Conservation (phyloP, 1,140 invertebrate species). For the Bombus impatiens region DNA sequence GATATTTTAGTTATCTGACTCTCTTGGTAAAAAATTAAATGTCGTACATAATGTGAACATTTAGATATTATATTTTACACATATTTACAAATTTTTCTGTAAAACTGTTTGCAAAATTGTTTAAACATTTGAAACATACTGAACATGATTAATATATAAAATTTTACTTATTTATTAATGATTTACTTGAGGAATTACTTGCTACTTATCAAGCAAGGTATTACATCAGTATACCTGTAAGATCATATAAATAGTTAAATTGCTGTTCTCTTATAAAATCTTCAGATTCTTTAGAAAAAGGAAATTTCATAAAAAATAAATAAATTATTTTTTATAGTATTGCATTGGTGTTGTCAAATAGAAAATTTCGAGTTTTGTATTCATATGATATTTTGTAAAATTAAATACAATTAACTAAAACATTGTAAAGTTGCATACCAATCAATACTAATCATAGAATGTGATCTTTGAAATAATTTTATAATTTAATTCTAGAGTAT, state of each 20-base stretch:
- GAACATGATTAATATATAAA: too few species aligned
- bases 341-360: neutral
- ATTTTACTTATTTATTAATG: too few species aligned
- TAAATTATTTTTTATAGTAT: neutral
- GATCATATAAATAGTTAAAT: neutral
- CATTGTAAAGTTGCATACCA: neutral
- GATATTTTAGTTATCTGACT: constrained; percentile 3
- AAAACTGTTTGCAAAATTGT: neutral
- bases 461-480: neutral
- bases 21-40: constrained; percentile 21
- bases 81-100: too few species aligned
- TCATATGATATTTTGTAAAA: neutral
- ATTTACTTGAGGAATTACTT: neutral
- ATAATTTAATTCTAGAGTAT: too few species aligned
- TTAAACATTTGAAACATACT: neutral
- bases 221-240: too few species aligned
- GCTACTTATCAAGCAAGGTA: neutral
- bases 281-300: too few species aligned
- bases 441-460: neutral
- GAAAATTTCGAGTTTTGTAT: neutral
- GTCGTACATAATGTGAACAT: neutral
- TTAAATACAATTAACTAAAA: neutral
- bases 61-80: neutral
- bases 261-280: too few species aligned
- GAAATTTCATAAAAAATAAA: neutral